Evolutionary conservation across 2,888 invertebrate species (phyloP).

Genomic region (Eupithecia abbreviata): DNA sequence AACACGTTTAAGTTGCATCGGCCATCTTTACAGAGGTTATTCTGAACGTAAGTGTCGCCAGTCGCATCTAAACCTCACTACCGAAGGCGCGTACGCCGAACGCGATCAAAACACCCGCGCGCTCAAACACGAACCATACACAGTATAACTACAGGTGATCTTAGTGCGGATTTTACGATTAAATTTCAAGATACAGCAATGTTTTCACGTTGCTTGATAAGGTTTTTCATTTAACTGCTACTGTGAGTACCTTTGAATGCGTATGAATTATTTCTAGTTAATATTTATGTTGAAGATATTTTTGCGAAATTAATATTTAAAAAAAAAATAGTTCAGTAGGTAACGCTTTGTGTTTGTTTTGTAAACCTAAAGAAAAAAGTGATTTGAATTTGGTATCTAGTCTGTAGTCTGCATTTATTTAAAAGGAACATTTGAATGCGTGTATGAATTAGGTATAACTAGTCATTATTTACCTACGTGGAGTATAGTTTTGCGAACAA

Average conservation of each 20-base stretch:
- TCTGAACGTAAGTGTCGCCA: conserved; percentile 34
- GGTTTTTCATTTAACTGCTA: conserved; percentile 64
- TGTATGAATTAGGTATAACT: too few species aligned
- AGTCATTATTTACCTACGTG: not conserved
- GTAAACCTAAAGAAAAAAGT: too few species aligned
- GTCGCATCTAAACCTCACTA: conserved; percentile 58
- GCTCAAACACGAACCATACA: conserved; percentile 16
- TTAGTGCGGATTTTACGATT: conserved; percentile 43
- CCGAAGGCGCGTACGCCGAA: conserved; percentile 53
- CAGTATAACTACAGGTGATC: conserved; percentile 38
- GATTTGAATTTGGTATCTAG: too few species aligned
- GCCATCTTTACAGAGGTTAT: conserved; percentile 9
- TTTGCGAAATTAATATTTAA: not conserved
- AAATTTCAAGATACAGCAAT: conserved; percentile 37
- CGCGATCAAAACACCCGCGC: conserved; percentile 43
- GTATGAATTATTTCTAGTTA: conserved; percentile 15
- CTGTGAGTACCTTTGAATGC: conserved; percentile 55
- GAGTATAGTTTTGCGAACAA: not conserved
- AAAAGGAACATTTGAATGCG: too few species aligned
- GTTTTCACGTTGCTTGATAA: conserved; percentile 54
- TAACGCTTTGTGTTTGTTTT: too few species aligned
- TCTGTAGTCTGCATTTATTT: too few species aligned
- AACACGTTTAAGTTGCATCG: conserved; percentile 6
- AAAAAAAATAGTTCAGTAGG: too few species aligned
- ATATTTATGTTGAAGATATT: not conserved